phyloP scores from a whole-genome alignment of 2,113 vertebrate species.

The Cochlearius cochlearius region DNA sequence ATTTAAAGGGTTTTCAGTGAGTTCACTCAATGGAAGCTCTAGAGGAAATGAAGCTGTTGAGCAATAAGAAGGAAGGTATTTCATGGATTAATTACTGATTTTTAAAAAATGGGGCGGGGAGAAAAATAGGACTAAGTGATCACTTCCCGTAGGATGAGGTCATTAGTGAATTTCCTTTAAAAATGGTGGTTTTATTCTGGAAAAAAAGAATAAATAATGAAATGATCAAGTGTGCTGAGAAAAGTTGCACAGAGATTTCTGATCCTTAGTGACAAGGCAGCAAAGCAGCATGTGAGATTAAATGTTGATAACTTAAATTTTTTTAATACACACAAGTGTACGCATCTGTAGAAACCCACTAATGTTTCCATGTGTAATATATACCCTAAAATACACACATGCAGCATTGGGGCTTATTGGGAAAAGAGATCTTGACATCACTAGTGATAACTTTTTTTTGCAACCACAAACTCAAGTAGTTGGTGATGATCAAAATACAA shows the following conservation, averaged over 20 bases:
- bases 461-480: background rate
- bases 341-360: background rate
- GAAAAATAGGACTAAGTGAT: background rate
- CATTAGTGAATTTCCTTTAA: background rate
- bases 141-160: background rate
- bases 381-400: background rate
- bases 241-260: background rate
- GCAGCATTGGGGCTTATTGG: background rate
- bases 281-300: background rate
- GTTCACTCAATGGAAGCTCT: background rate
- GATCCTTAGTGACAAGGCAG: background rate
- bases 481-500: background rate
- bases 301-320: background rate
- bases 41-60: background rate
- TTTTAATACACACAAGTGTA: fast-evolving
- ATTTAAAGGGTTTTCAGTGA: background rate
- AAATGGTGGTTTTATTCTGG: background rate
- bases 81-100: background rate
- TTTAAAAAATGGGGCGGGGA: background rate
- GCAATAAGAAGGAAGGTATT: background rate
- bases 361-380: background rate
- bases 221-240: background rate
- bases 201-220: background rate
- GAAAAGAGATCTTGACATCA: background rate
- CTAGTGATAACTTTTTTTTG: background rate